phyloP scores from a whole-genome alignment of 2,888 invertebrate genomes.

The Hyles lineata region DNA sequence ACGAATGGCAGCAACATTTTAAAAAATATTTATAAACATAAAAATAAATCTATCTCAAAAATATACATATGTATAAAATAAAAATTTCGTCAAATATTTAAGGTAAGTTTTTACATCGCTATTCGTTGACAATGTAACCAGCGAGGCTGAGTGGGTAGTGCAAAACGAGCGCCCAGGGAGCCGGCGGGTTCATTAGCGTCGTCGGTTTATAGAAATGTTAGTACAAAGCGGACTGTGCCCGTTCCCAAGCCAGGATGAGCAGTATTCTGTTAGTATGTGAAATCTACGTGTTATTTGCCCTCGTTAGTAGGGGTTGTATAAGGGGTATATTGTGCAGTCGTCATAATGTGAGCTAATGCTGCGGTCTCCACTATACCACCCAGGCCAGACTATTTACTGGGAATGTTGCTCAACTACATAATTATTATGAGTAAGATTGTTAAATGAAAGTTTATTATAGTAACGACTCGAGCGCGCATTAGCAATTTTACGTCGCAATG shows the following conservation, averaged over 20 bases:
- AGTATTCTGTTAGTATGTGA: constrained; percentile 35
- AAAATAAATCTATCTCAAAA: too few relatives aligned
- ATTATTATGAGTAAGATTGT: constrained; percentile 1
- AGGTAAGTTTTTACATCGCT: constrained; percentile 29
- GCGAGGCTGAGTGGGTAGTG: neutral
- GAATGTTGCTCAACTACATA: neutral
- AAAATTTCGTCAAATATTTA: too few relatives aligned
- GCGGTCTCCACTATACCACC: neutral
- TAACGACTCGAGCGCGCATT: neutral
- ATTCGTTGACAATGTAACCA: constrained; percentile 30
- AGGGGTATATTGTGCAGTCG: constrained; percentile 35
- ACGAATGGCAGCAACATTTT: too few relatives aligned
- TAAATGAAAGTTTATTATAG: neutral
- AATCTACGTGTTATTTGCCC: constrained; percentile 45
- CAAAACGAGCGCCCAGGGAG: constrained; percentile 30
- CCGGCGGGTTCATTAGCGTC: constrained; percentile 34
- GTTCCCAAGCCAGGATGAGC: constrained; percentile 15
- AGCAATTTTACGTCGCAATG: neutral
- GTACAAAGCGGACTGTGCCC: constrained; percentile 36
- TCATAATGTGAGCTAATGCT: constrained; percentile 18
- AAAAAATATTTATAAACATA: too few relatives aligned
- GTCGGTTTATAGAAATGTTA: constrained; percentile 36
- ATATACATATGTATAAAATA: too few relatives aligned
- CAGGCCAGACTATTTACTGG: constrained; percentile 1
- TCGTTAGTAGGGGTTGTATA: constrained; percentile 36